Percentiles rank a stretch among this genome's conserved stretches.
These are phyloP conservation scores for Nannoperca australis DNA, from an alignment of 2,797 vertebrate species.

Conservation along the genomic window DNA sequence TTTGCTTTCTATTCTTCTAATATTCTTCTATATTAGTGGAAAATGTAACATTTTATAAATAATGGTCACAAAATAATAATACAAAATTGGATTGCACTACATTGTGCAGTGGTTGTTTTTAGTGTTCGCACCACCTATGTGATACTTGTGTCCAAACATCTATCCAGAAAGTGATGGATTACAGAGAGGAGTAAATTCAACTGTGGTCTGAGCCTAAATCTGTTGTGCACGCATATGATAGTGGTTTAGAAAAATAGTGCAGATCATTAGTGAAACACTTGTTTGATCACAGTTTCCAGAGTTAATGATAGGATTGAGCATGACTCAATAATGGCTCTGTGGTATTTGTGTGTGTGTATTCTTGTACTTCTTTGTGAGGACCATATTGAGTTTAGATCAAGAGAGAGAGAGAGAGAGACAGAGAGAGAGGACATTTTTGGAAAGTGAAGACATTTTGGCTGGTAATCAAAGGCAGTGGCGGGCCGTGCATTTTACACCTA, in stretches of 20 bases:
- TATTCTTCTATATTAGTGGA: neutral
- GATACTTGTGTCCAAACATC: constrained; percentile 49
- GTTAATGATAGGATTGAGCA: constrained; percentile 74
- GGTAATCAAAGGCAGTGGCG: no score
- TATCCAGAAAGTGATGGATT: constrained; percentile 68
- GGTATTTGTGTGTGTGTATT: constrained; percentile 48
- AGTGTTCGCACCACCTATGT: constrained; percentile 43
- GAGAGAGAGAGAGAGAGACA: neutral
- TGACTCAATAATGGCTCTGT: constrained; percentile 68
- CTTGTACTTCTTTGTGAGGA: constrained; percentile 34
- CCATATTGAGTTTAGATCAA: constrained; percentile 16
- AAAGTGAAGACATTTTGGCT: constrained; percentile 27
- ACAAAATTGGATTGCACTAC: neutral
- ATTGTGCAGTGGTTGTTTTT: neutral
- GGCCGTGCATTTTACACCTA: no score
- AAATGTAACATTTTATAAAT: neutral
- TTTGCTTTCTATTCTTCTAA: neutral
- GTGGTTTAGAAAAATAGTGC: constrained; percentile 65
- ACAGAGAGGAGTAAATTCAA: constrained; percentile 36
- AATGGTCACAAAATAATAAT: neutral
- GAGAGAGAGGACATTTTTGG: constrained; percentile 36
- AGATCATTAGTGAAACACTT: constrained; percentile 75
- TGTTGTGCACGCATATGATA: constrained; percentile 61
- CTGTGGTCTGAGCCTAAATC: constrained; percentile 57
- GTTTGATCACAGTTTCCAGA: constrained; percentile 75